Evolutionary conservation across 1,140 invertebrate genomes (phyloP).

Genomic region (Sinella curviseta): DNA sequence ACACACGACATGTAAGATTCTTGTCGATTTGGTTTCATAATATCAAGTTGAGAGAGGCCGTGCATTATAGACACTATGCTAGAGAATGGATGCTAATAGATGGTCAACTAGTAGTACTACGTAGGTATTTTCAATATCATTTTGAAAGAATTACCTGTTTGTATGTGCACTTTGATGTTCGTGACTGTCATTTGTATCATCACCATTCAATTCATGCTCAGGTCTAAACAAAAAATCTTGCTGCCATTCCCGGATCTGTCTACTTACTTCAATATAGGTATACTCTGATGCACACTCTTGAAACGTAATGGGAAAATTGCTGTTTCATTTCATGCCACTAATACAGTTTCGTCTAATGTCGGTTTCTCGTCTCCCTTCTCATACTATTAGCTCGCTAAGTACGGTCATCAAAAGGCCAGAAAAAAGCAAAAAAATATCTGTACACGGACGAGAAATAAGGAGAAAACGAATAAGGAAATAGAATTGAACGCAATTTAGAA

Average conservation of each 20-base stretch:
- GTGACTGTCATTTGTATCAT: no score
- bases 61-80: no score
- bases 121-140: no score
- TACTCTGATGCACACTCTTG: neutral
- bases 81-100: no score
- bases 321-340: neutral
- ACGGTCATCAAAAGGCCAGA: neutral
- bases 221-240: no score
- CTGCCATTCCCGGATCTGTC: neutral
- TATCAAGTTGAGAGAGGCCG: no score
- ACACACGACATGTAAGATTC: no score
- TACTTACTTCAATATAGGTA: neutral
- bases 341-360: neutral
- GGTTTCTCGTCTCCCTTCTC: neutral
- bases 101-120: no score
- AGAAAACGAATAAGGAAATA: slow-evolving; percentile 4
- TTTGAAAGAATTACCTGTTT: no score
- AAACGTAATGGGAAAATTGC: neutral
- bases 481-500: neutral
- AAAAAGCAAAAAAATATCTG: neutral
- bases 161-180: no score
- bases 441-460: neutral
- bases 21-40: no score
- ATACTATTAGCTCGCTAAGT: neutral
- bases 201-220: no score